Evolutionary conservation across 92 coral and sea anemone genomes (phyloP).

Genomic region (Umimayanthus chanpuru): DNA sequence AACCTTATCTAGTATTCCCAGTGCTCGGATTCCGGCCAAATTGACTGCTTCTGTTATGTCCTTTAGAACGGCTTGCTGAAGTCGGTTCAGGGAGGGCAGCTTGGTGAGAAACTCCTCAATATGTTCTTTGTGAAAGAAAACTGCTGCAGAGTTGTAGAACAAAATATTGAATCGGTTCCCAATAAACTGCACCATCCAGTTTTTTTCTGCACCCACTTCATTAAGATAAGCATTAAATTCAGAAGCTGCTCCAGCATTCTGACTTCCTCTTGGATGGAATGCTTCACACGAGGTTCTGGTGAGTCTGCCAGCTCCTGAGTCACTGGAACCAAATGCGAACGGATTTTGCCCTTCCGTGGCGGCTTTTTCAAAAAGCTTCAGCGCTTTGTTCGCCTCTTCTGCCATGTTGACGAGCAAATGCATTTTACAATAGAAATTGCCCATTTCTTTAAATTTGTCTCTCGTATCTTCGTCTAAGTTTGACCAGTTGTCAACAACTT

Average conservation of each 20-base stretch:
- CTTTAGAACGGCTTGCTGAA: constrained; percentile 25
- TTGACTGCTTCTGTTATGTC: constrained; percentile 48
- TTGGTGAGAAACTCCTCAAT: no score
- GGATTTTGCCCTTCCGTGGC: constrained; percentile 51
- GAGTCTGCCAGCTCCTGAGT: no score
- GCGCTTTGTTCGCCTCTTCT: constrained; percentile 47
- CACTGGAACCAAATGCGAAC: no score
- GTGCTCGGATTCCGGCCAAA: constrained; percentile 51
- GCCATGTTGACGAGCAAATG: constrained; percentile 51
- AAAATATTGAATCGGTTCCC: no score
- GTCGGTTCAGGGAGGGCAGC: no score
- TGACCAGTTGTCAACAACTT: constrained; percentile 47
- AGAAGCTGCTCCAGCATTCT: constrained; percentile 48
- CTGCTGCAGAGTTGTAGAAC: no score
- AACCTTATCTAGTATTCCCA: constrained; percentile 49
- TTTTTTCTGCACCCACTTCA: no score
- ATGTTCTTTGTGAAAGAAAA: no score
- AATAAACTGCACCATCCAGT: no score
- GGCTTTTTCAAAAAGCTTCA: constrained; percentile 49
- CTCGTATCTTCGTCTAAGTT: constrained; percentile 28
- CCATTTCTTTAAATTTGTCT: constrained; percentile 50
- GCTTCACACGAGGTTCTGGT: constrained; percentile 56
- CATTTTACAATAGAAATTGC: constrained; percentile 49
- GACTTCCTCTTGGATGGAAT: constrained; percentile 50
- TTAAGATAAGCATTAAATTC: no score